Conservation (phyloP, 2,113 vertebrate genomes). For the Malurus elegans region DNA sequence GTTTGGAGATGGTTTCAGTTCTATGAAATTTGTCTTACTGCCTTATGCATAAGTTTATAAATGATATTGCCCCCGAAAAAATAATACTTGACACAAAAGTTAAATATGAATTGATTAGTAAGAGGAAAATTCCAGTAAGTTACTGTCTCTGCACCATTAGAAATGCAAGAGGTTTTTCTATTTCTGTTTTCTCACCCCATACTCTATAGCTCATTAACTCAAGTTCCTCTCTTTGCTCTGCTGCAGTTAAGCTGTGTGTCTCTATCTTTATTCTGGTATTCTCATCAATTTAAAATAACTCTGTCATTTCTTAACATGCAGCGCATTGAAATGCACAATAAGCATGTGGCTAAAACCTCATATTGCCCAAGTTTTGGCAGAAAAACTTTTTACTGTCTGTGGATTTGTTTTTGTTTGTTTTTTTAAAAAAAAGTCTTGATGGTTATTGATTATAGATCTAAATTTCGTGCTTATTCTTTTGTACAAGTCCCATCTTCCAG, state of each 20-base stretch:
- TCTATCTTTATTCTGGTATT: neutral
- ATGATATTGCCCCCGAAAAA: neutral
- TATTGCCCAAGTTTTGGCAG: neutral
- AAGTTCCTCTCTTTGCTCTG: neutral
- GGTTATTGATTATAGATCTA: neutral
- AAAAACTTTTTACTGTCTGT: neutral
- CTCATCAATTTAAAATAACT: neutral
- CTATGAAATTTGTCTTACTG: neutral
- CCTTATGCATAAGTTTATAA: neutral
- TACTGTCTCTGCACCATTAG: neutral
- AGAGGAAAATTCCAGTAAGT: neutral
- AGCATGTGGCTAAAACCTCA: neutral
- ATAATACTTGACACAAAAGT: neutral
- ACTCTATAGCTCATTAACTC: neutral
- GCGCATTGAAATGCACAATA: neutral
- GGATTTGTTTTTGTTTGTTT: neutral
- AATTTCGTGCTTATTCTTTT: neutral
- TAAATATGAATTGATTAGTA: neutral
- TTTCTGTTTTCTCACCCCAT: neutral
- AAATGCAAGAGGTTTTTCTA: neutral
- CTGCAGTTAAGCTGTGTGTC: neutral
- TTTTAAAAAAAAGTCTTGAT: neutral
- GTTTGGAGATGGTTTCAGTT: neutral
- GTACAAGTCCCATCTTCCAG: neutral
- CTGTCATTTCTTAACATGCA: neutral